Evolutionary conservation across 2,797 vertebrate species (phyloP), one percentile per base, ranked within the genome.

Genomic region (Staurois parvus): DNA sequence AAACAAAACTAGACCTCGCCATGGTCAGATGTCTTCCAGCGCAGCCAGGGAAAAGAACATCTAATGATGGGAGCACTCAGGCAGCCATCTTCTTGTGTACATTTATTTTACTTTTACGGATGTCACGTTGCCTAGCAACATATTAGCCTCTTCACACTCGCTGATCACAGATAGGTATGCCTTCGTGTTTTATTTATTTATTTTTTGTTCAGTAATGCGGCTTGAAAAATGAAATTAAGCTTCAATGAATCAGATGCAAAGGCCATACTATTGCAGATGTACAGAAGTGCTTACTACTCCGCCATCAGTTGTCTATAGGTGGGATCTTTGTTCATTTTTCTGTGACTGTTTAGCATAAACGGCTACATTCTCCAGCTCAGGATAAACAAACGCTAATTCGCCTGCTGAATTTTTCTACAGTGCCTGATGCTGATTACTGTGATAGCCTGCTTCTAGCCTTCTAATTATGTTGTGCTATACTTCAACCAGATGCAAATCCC

Each of bases 51-150:
- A 79, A 59, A 72, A 40, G 66, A 56, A 24, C 48, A 40, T 24
- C 24, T 81, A 59, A 72, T 48, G 34, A 72, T 70, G 34, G 15
- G 56, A 66, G 26, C 74, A 15, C 30, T 68, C 26, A 74, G 75
- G 34, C 59, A 62, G 80, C 68, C 59, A 62, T 52, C n/a, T 83
- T 79, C 75, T 48, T 64, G 21, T 40, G 40, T 78, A 76, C 75
- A 79, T 86, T 82, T 76, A 78, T 82, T 83, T 68, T 56, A 72
- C 68, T 75, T 79, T 78, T 77, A 40, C 74, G 59, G 80, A 83
- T 78, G 85, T 83, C 80, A 79, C 12, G 80, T 86, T 86, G 80
- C 75, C 59, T 86, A 77, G 85, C 80, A 83, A 59, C 85, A 67
- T 75, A 68, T 86, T 76, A 83, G 75, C 59, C 75, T 72, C 56